phyloP scores from a whole-genome alignment of 92 coral and sea anemone genomes.

The Ricordea florida region DNA sequence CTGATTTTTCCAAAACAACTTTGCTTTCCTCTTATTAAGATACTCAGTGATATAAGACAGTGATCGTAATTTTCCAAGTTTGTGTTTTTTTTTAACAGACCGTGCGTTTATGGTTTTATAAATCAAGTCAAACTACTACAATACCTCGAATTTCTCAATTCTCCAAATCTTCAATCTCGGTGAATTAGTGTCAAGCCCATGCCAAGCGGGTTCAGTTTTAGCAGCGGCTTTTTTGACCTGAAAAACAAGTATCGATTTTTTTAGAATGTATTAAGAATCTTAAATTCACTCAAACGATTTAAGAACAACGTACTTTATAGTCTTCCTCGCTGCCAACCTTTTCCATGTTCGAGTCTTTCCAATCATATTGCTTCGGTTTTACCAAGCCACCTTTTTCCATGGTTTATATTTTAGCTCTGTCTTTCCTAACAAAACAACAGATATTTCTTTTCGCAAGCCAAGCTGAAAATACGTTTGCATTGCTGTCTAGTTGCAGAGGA shows the following conservation, averaged over 20 bases:
- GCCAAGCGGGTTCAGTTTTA: constrained; percentile 82
- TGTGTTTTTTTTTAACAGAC: too few species aligned
- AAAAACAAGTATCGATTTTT: background rate
- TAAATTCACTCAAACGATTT: too few species aligned
- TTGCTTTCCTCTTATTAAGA: too few species aligned
- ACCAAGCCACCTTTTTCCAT: constrained; percentile 12
- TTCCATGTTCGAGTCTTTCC: constrained; percentile 7
- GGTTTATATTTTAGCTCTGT: background rate
- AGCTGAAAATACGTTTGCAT: too few species aligned
- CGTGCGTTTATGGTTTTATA: too few species aligned
- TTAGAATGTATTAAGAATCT: too few species aligned
- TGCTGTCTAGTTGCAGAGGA: background rate
- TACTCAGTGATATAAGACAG: too few species aligned
- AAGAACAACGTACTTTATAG: background rate
- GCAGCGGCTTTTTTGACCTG: constrained; percentile 75
- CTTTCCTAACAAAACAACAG: too few species aligned
- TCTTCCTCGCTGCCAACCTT: background rate
- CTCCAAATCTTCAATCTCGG: constrained; percentile 80
- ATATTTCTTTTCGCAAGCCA: too few species aligned
- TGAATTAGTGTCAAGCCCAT: constrained; percentile 52
- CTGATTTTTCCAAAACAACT: too few species aligned
- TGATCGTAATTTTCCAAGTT: too few species aligned
- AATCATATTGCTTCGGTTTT: constrained; percentile 3
- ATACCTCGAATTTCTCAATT: constrained; percentile 86
- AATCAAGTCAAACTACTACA: background rate